Percentiles rank a stretch among this genome's conserved stretches.
phyloP scores from a whole-genome alignment of 1,140 invertebrate species.

The Sipha flava region DNA sequence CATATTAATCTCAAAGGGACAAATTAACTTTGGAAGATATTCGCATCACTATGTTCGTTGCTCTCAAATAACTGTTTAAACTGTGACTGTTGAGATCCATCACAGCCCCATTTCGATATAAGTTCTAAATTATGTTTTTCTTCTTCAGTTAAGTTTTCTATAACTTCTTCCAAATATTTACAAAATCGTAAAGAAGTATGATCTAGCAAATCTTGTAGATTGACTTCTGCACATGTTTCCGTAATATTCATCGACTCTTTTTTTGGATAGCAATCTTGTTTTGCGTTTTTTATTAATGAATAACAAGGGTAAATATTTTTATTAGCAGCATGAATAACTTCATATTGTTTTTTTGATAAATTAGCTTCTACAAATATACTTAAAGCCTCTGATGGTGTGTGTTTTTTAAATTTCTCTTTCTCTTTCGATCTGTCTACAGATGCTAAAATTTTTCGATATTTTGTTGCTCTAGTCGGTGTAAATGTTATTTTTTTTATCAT shows the following conservation, averaged over 20 bases:
- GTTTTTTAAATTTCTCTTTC: not conserved
- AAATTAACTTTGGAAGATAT: not conserved
- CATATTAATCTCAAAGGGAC: not conserved
- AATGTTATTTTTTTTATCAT: not conserved
- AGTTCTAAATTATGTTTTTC: not conserved
- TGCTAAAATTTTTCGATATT: not conserved
- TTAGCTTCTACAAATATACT: not conserved
- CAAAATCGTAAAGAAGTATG: not conserved
- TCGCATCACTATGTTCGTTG: not conserved
- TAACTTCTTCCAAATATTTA: not conserved
- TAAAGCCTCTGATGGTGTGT: not conserved
- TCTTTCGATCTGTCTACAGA: not conserved
- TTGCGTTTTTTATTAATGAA: not conserved
- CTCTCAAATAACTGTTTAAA: not conserved
- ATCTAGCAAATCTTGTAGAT: not conserved
- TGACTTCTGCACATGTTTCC: not conserved
- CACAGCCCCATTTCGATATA: not conserved
- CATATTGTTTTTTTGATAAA: not conserved
- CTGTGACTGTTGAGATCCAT: not conserved
- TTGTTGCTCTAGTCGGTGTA: not conserved
- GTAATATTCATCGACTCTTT: not conserved
- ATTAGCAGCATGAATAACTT: not conserved
- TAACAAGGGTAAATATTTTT: not conserved
- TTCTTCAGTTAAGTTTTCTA: not conserved
- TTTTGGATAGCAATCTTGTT: not conserved